Evolutionary conservation across 2,888 invertebrate genomes (phyloP).

Genomic region (Dolichomitus sp.): DNA sequence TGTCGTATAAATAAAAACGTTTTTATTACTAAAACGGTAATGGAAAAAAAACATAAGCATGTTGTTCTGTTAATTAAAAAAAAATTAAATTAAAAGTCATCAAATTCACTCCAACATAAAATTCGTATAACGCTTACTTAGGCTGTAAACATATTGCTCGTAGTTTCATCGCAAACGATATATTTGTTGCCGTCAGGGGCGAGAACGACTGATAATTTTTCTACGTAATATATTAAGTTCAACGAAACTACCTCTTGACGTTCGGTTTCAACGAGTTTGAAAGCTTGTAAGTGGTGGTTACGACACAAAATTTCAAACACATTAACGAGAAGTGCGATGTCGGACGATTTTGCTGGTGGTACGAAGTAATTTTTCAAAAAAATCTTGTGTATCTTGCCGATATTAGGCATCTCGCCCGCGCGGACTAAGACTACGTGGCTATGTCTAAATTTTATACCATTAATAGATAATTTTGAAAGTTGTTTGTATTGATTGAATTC

Average conservation of each 20-base stretch:
- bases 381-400: slow-evolving; percentile 21
- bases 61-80: too few relatives aligned
- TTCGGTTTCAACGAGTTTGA: slow-evolving; percentile 8
- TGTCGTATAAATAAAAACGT: too few relatives aligned
- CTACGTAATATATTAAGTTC: not conserved
- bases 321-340: slow-evolving; percentile 20
- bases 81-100: too few relatives aligned
- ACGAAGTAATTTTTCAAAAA: not conserved
- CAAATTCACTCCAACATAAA: too few relatives aligned
- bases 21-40: too few relatives aligned
- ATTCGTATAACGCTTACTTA: too few relatives aligned
- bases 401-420: not conserved
- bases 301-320: slow-evolving; percentile 5
- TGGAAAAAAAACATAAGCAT: too few relatives aligned
- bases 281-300: slow-evolving; percentile 34
- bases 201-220: slow-evolving; percentile 25
- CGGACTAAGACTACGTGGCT: not conserved
- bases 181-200: slow-evolving; percentile 1
- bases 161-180: not conserved
- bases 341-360: not conserved
- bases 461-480: slow-evolving; percentile 2
- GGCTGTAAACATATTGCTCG: too few relatives aligned
- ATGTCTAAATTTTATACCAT: slow-evolving; percentile 16
- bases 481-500: not conserved
- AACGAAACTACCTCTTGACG: not conserved